Conservation (phyloP, 1,140 invertebrate species). For the Armadillidium nasatum region DNA sequence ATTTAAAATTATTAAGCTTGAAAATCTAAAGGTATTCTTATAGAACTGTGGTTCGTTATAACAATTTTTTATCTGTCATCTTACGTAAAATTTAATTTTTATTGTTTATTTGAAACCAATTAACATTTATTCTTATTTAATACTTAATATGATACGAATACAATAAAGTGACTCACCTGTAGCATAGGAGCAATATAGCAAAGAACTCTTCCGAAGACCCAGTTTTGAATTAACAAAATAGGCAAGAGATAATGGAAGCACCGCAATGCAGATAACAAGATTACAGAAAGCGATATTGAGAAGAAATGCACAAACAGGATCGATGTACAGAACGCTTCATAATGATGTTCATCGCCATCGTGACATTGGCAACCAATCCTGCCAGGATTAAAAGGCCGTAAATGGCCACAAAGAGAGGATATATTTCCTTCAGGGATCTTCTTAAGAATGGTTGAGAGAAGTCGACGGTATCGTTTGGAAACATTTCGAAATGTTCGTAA, state of each 20-base stretch:
- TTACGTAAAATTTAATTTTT: too few species aligned
- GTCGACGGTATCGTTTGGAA: conserved; percentile 40
- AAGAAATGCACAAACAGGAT: conserved; percentile 63
- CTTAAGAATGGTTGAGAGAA: conserved; percentile 31
- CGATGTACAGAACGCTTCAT: conserved; percentile 58
- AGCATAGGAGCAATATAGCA: conserved; percentile 70
- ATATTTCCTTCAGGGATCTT: conserved; percentile 49
- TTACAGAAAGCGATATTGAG: conserved; percentile 65
- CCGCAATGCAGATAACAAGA: conserved; percentile 61
- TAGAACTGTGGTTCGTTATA: too few species aligned
- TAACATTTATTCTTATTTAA: too few species aligned
- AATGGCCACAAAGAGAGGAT: conserved; percentile 61
- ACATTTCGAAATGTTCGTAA: background rate
- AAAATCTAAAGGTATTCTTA: too few species aligned
- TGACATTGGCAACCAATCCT: conserved; percentile 52
- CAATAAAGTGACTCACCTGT: conserved; percentile 54
- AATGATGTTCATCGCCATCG: conserved; percentile 59
- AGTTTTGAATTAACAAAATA: conserved; percentile 66
- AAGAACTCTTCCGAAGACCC: conserved; percentile 69
- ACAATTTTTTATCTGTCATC: too few species aligned
- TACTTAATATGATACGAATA: too few species aligned
- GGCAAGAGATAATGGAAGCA: conserved; percentile 58
- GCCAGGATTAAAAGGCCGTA: conserved; percentile 58
- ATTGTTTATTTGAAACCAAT: too few species aligned
- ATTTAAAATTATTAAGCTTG: too few species aligned